Evolutionary conservation across 2,113 vertebrate genomes (phyloP).

Genomic region (Periophthalmodon schlosseri): DNA sequence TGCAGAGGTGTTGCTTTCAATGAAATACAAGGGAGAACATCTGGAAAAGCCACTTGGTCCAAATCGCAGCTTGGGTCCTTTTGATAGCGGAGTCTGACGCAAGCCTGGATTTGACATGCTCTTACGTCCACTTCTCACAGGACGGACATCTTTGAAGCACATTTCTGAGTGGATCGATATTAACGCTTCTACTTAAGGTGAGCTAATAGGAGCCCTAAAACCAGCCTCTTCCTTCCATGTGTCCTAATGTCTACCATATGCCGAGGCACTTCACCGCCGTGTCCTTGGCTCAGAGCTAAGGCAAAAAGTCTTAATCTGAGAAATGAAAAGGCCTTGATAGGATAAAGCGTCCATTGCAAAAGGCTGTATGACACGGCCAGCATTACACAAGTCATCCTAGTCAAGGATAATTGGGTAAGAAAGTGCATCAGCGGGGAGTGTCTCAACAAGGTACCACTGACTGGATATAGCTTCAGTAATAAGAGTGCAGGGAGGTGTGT

Average conservation of each 20-base stretch:
- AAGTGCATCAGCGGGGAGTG: slow-evolving; percentile 56
- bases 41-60: slow-evolving; percentile 69
- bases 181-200: slow-evolving; percentile 70
- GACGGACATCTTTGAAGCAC: slow-evolving; percentile 44
- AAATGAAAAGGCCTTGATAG: slow-evolving; percentile 67
- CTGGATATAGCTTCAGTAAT: slow-evolving; percentile 55
- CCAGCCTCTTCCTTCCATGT: slow-evolving; percentile 60
- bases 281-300: slow-evolving; percentile 58
- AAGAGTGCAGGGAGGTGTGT: slow-evolving; percentile 65
- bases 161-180: slow-evolving; percentile 63
- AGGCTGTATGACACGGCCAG: slow-evolving; percentile 49
- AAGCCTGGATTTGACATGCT: slow-evolving; percentile 43
- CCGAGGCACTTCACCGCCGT: slow-evolving; percentile 30
- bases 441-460: slow-evolving; percentile 62
- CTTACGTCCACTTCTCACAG: slow-evolving; percentile 35
- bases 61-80: slow-evolving; percentile 57
- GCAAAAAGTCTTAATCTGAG: slow-evolving; percentile 42
- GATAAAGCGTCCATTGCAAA: slow-evolving; percentile 55
- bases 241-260: slow-evolving; percentile 73
- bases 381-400: slow-evolving; percentile 59
- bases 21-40: slow-evolving; percentile 72
- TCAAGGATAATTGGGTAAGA: slow-evolving; percentile 66
- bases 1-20: slow-evolving; percentile 76
- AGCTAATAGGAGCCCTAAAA: slow-evolving; percentile 67
- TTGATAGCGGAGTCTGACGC: slow-evolving; percentile 63